Conservation (phyloP, 2,888 invertebrate genomes). For the Malacosoma neustria region DNA sequence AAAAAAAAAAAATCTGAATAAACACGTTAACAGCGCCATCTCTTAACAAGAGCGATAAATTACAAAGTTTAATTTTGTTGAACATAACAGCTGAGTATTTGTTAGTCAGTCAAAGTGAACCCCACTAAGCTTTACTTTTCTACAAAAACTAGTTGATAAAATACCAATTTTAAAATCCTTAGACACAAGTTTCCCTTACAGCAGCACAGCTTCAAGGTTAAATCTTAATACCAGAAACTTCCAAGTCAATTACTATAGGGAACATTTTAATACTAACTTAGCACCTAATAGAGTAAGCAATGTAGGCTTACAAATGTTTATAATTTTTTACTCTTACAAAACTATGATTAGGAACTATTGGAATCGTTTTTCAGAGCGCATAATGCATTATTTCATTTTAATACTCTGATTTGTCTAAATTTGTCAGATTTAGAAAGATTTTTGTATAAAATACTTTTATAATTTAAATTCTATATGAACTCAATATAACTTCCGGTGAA, state of each 20-base stretch:
- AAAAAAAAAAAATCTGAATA: too few species aligned
- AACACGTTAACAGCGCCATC: too few species aligned
- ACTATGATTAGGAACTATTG: too few species aligned
- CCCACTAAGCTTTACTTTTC: conserved; percentile 67
- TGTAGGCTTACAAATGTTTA: conserved; percentile 68
- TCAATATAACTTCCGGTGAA: too few species aligned
- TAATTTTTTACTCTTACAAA: conserved; percentile 68
- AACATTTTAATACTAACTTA: conserved; percentile 80
- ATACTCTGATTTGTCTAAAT: too few species aligned
- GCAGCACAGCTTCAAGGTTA: conserved; percentile 37
- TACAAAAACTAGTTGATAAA: conserved; percentile 35
- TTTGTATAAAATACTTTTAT: too few species aligned
- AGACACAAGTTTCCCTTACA: conserved; percentile 8
- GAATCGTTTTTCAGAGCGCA: conserved; percentile 8
- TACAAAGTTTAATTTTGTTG: too few species aligned
- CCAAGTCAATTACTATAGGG: conserved; percentile 91
- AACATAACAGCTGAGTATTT: conserved; percentile 5
- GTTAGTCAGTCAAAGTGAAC: conserved; percentile 30
- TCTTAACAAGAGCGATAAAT: too few species aligned
- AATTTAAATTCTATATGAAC: too few species aligned
- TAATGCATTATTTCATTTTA: too few species aligned
- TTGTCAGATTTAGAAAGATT: too few species aligned
- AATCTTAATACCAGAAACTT: conserved; percentile 76
- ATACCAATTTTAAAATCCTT: conserved; percentile 12
- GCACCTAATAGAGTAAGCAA: conserved; percentile 70